Conservation (phyloP, 2,888 invertebrate genomes). For the Nectonema munidae region DNA sequence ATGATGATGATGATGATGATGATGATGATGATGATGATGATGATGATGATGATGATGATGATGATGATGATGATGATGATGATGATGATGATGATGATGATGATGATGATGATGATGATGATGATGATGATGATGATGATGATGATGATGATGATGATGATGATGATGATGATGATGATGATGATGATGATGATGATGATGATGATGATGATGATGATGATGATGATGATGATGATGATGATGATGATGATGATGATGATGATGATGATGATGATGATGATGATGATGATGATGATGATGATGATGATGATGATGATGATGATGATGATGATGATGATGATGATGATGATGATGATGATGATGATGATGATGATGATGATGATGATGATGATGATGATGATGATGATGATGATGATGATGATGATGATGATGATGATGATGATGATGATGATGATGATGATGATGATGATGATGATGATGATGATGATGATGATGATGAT, state of each 20-base stretch:
- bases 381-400: not conserved
- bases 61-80: not conserved
- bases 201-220: not conserved
- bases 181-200: not conserved
- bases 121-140: not conserved
- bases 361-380: not conserved
- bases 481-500: too few relatives aligned
- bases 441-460: conserved; percentile 5
- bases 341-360: not conserved
- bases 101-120: not conserved
- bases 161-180: not conserved
- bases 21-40: not conserved
- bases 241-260: not conserved
- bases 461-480: too few relatives aligned
- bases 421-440: conserved; percentile 5
- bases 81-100: not conserved
- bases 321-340: not conserved
- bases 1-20: not conserved
- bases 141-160: not conserved
- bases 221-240: not conserved
- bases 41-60: not conserved
- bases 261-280: not conserved
- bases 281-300: not conserved
- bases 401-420: conserved; percentile 1
- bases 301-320: not conserved